Percentiles rank a stretch among this genome's conserved stretches.
phyloP scores from a whole-genome alignment of 2,797 vertebrate genomes.

The Borostomias antarcticus region DNA sequence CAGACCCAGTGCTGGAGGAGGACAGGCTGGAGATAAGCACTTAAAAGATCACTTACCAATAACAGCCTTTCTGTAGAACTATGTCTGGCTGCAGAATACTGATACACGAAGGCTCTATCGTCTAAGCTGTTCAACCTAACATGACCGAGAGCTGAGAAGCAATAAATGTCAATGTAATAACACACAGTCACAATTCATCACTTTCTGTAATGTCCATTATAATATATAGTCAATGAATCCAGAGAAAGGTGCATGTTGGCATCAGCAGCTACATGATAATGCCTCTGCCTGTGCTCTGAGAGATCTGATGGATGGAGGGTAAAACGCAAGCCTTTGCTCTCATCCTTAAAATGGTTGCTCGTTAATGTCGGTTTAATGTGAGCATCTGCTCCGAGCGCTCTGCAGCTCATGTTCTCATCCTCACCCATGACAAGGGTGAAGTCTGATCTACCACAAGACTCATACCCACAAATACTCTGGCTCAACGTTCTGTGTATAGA shows the following conservation, averaged over 20 bases:
- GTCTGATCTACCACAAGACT: constrained; percentile 1
- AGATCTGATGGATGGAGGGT: constrained; percentile 40
- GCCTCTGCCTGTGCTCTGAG: constrained; percentile 31
- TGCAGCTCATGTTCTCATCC: neutral
- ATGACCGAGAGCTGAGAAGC: constrained; percentile 73
- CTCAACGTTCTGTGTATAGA: too few species aligned
- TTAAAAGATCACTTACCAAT: neutral
- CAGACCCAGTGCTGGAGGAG: too few species aligned
- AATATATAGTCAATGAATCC: constrained; percentile 53
- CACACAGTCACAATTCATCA: constrained; percentile 66
- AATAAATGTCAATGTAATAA: constrained; percentile 71
- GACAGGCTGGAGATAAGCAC: constrained; percentile 15
- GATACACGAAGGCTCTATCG: constrained; percentile 56
- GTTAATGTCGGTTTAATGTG: neutral
- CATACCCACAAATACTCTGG: too few species aligned
- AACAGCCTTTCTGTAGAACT: constrained; percentile 55
- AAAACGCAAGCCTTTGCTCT: constrained; percentile 9
- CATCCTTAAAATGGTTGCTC: neutral
- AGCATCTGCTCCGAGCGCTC: neutral
- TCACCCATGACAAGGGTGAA: neutral
- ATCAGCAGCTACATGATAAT: constrained; percentile 50
- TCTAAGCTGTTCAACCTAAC: constrained; percentile 72
- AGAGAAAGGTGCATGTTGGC: neutral
- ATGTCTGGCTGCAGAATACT: constrained; percentile 58
- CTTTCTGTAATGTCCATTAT: constrained; percentile 65